Evolutionary conservation across 2,113 vertebrate species (phyloP).

Genomic region (Apistogramma diplotaenia): DNA sequence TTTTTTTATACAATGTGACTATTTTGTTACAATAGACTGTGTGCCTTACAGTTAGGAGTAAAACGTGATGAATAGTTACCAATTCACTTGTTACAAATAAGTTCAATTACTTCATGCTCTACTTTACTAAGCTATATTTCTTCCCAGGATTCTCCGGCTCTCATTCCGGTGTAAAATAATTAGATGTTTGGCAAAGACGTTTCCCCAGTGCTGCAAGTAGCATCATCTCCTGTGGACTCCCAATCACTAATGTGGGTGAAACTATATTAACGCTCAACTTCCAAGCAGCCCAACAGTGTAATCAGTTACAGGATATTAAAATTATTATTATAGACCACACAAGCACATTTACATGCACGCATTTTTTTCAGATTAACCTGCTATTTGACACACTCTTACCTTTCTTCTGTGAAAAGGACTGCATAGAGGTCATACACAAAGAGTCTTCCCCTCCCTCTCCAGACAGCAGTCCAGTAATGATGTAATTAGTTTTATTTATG

Average conservation of each 20-base stretch:
- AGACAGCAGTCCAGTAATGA: constrained; percentile 43
- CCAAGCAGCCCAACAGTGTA: not conserved
- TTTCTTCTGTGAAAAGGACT: not conserved
- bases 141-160: not conserved
- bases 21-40: not conserved
- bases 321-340: not conserved
- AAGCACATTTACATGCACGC: not conserved
- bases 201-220: not conserved
- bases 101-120: not conserved
- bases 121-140: not conserved
- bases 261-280: not conserved
- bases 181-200: not conserved
- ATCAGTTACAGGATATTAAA: not conserved
- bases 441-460: constrained; percentile 2
- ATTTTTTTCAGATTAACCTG: not conserved
- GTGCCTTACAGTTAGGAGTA: not conserved
- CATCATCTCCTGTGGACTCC: not conserved
- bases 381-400: not conserved
- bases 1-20: not conserved
- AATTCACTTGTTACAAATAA: not conserved
- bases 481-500: constrained; percentile 65
- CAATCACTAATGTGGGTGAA: not conserved
- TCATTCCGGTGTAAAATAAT: not conserved
- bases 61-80: not conserved
- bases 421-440: not conserved